These are phyloP conservation scores for Orchesellides sinensis DNA, from an alignment of 2,888 invertebrate species.

Conservation along the genomic window DNA sequence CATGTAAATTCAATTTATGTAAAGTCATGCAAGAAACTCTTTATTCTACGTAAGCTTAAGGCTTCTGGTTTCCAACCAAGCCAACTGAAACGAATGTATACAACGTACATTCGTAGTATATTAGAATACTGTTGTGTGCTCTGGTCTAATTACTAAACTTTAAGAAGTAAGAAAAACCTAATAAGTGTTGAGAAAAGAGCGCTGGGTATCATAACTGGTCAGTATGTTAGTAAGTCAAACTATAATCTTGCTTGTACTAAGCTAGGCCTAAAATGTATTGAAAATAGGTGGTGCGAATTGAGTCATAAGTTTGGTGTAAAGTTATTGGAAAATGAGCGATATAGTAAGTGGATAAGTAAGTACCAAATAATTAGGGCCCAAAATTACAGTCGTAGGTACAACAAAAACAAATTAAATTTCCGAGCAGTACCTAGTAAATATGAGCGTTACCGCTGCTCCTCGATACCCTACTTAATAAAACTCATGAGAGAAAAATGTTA, in stretches of 20 bases:
- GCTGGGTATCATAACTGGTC: neutral
- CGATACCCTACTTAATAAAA: too few relatives aligned
- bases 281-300: neutral
- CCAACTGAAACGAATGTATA: neutral
- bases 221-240: constrained; percentile 1
- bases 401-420: constrained; percentile 12
- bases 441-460: neutral
- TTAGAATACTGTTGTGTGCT: neutral
- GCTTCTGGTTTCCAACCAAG: neutral
- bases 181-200: constrained; percentile 4
- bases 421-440: neutral
- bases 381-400: neutral
- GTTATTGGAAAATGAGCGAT: neutral
- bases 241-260: neutral
- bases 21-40: constrained; percentile 9
- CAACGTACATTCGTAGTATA: neutral
- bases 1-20: neutral
- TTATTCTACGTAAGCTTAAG: constrained; percentile 17
- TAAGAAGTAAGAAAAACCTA: neutral
- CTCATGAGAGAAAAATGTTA: too few relatives aligned
- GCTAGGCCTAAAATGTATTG: neutral
- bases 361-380: neutral
- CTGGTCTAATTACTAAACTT: neutral
- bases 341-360: neutral
- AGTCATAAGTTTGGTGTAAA: neutral